A percentile compares a stretch with the other conserved stretches of the same genome.
These are phyloP conservation scores for Dipodomys spectabilis DNA, from an alignment of 2,113 vertebrate species.

Conservation along the genomic window DNA sequence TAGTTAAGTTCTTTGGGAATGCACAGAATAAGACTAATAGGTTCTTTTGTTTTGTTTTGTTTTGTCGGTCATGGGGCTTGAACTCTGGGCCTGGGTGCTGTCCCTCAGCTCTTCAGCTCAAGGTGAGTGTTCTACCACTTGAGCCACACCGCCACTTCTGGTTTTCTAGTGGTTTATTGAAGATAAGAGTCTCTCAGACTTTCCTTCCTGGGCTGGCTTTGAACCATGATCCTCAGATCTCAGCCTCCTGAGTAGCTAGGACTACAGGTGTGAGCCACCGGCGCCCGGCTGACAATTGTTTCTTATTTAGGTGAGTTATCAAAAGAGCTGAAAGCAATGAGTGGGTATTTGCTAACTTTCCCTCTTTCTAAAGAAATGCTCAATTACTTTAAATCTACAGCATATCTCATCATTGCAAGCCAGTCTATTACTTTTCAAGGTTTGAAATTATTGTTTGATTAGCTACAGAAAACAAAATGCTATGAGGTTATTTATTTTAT, in stretches of 20 bases:
- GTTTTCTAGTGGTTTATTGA: no score
- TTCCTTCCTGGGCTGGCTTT: no score
- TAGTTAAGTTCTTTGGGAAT: neutral
- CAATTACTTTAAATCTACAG: neutral
- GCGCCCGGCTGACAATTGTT: neutral
- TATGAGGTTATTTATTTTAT: neutral
- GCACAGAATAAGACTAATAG: neutral
- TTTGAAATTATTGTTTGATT: neutral
- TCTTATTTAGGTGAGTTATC: neutral
- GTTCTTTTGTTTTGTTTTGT: neutral
- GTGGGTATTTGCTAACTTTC: neutral
- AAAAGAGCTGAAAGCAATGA: slow-evolving; percentile 30
- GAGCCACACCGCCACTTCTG: no score
- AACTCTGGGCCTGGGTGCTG: no score
- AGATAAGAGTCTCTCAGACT: no score
- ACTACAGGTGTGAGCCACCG: no score
- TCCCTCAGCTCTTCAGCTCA: no score
- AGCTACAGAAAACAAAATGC: neutral
- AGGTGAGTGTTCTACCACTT: no score
- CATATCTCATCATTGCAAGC: neutral
- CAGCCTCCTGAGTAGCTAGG: no score
- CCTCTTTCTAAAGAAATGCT: slow-evolving; percentile 27
- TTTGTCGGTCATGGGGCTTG: no score
- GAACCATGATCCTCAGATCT: no score
- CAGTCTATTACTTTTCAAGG: neutral